phyloP scores from a whole-genome alignment of 2,888 invertebrate genomes.

The Pandemis corylana region DNA sequence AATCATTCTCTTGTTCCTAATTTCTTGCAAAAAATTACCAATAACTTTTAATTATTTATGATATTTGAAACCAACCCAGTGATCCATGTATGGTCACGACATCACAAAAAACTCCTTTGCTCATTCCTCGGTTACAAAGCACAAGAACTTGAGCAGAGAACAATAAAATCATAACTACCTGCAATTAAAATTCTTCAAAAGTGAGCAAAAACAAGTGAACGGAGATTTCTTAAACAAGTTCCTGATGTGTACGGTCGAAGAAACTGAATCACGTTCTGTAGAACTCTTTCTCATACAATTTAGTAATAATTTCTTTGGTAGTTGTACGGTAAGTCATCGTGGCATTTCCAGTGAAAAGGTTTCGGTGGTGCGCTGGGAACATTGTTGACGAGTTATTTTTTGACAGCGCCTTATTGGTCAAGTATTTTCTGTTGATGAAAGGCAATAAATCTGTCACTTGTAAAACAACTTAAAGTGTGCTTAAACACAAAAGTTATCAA shows the following conservation, averaged over 20 bases:
- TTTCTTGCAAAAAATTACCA: too few species aligned
- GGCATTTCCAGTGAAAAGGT: too few species aligned
- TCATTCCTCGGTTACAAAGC: slow-evolving; percentile 7
- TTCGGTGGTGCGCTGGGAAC: slow-evolving; percentile 13
- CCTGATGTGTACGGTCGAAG: neutral
- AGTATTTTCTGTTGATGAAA: neutral
- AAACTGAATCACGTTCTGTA: too few species aligned
- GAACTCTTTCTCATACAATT: too few species aligned
- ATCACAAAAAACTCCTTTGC: neutral
- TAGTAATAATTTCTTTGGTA: too few species aligned
- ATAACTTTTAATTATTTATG: too few species aligned
- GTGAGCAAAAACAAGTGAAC: slow-evolving; percentile 21
- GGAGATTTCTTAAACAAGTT: slow-evolving; percentile 30
- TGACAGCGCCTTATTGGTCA: neutral
- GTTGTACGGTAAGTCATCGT: too few species aligned
- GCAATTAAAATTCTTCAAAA: slow-evolving; percentile 37
- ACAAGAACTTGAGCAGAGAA: slow-evolving; percentile 16
- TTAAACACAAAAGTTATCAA: neutral
- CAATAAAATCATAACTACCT: slow-evolving; percentile 40
- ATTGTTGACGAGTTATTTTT: slow-evolving; percentile 21
- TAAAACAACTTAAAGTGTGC: neutral
- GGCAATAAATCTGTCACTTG: slow-evolving; percentile 16
- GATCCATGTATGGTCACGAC: too few species aligned
- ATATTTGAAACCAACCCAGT: too few species aligned
- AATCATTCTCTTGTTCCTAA: too few species aligned